These are phyloP conservation scores for Tetragnatha versicolor DNA, from an alignment of 1,140 invertebrate genomes.

Conservation along the genomic window DNA sequence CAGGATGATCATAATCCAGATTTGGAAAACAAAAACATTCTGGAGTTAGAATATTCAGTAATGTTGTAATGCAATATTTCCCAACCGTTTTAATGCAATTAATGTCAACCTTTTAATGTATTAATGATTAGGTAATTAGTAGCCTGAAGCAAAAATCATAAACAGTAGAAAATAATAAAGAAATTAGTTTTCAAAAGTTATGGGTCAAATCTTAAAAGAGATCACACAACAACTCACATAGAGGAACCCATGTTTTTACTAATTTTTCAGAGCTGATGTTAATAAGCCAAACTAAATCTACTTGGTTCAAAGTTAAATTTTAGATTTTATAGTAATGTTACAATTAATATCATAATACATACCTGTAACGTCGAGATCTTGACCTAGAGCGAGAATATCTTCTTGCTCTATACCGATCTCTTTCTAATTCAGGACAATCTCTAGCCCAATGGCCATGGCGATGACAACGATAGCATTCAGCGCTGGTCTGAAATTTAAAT, in stretches of 20 bases:
- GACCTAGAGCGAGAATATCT: conserved; percentile 54
- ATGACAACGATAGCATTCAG: conserved; percentile 65
- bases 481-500: background rate
- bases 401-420: conserved; percentile 50
- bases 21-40: no score
- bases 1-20: no score
- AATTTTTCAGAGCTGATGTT: background rate
- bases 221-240: no score
- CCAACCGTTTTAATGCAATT: no score
- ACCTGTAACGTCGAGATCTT: conserved; percentile 14
- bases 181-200: no score
- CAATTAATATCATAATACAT: background rate
- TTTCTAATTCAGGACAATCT: conserved; percentile 63
- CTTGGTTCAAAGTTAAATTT: background rate
- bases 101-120: no score
- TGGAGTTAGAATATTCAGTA: no score
- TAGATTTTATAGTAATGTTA: background rate
- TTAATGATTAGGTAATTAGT: no score
- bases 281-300: background rate
- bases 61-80: no score
- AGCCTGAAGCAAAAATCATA: no score
- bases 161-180: no score
- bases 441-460: conserved; percentile 64
- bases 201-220: no score
- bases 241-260: background rate